Evolutionary conservation across 2,888 invertebrate genomes (phyloP).

Genomic region (Crepidodera aurea): DNA sequence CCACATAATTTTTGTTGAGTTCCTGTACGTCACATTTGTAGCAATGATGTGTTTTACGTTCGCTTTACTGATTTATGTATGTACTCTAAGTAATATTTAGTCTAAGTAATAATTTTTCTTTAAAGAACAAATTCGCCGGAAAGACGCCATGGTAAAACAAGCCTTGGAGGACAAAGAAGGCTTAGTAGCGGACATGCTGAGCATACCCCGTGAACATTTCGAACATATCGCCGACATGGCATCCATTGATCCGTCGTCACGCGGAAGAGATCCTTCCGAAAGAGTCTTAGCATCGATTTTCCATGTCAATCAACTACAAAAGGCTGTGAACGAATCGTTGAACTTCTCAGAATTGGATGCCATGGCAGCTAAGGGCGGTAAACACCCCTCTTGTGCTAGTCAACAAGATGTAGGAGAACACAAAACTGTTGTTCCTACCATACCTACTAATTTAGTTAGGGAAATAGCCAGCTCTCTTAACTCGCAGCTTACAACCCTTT

Average conservation of each 20-base stretch:
- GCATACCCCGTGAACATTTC: conserved; percentile 76
- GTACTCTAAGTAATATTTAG: too few relatives aligned
- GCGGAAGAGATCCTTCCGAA: conserved; percentile 70
- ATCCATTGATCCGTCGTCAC: conserved; percentile 36
- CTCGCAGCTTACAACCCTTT: conserved; percentile 72
- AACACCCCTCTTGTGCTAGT: conserved; percentile 56
- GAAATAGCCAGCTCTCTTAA: conserved; percentile 71
- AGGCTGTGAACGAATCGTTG: conserved; percentile 66
- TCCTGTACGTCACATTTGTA: too few relatives aligned
- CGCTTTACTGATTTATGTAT: too few relatives aligned
- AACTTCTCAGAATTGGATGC: conserved; percentile 67
- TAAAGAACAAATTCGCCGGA: conserved; percentile 76
- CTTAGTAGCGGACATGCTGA: conserved; percentile 78
- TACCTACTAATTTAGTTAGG: conserved; percentile 69
- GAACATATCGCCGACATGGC: conserved; percentile 74
- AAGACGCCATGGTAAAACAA: conserved; percentile 75
- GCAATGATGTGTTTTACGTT: too few relatives aligned
- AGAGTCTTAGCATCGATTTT: conserved; percentile 75
- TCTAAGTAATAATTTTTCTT: conserved; percentile 28
- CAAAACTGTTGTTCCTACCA: conserved; percentile 61
- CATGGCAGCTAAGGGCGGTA: conserved; percentile 63
- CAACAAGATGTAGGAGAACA: conserved; percentile 57
- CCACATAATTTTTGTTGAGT: too few relatives aligned
- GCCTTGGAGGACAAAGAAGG: conserved; percentile 77
- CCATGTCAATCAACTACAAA: conserved; percentile 65